Evolutionary conservation across 2,888 invertebrate species (phyloP), one percentile per base, ranked within the genome.

Genomic region (Carcina quercana): DNA sequence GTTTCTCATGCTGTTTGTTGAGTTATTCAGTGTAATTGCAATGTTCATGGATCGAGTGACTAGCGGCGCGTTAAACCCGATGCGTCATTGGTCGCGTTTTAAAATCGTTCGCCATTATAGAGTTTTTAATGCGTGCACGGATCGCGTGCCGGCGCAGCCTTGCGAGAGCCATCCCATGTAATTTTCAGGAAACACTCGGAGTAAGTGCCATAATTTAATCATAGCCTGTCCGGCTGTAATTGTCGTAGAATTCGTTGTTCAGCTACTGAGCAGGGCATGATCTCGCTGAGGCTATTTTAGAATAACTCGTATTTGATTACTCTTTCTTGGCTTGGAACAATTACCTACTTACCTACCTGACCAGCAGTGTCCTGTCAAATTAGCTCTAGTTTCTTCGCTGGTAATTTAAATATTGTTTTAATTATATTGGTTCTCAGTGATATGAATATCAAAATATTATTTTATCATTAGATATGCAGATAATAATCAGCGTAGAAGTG

Each of bases 181-280:
- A 82, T 80, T 80, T 80, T 79, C 79, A 82, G 82, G 82, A 80
- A 83, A 82, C 71, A 80, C 71, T 79, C 65, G 46, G 63, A 60
- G 59, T 75, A 76, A 78, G 70, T 78, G 76, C 73, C 74, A 79
- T 79, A 80, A 80, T 80, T 80, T 83, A 82, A 83, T 83, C 78
- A 78, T 74, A 75, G 64, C 72, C 78, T 79, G 78, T 65, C 72
- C 61, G 59, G 46, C 52, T 53, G 57, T 80, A 79, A 80, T 82
- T 79, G 76, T 79, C 66, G 71, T 76, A 71, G 71, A 59, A 69
- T 73, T 73, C 59, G 70, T 67, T 66, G 65, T 59, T 50, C 58
- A 57, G 70, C 76, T 76, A 74, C 79, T 61, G 72, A 69, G 59
- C 59, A 53, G 56, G 46, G 53, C 50, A 45, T 47, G 52, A 51